Evolutionary conservation across 2,113 vertebrate genomes (phyloP).

Genomic region (Sturnus vulgaris): DNA sequence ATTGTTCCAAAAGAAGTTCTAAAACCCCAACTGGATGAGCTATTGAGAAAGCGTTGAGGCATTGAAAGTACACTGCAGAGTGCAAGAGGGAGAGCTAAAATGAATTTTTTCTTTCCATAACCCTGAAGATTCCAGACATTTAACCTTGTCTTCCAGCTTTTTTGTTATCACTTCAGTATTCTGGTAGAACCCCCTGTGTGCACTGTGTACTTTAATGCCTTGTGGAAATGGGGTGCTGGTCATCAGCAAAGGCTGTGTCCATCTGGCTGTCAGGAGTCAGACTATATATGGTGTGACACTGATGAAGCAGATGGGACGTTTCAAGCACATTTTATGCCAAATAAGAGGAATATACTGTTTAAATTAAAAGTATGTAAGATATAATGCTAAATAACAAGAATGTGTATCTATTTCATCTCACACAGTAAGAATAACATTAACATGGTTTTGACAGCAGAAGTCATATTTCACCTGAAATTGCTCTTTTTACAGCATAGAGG

Average conservation of each 20-base stretch:
- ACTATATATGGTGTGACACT: background rate
- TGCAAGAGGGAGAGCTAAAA: background rate
- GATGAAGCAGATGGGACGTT: background rate
- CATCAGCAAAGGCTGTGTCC: background rate
- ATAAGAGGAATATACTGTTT: background rate
- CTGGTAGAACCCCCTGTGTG: background rate
- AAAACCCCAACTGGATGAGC: background rate
- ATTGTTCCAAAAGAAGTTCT: background rate
- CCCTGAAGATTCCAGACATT: background rate
- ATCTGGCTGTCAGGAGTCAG: background rate
- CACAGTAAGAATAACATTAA: background rate
- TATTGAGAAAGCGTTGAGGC: background rate
- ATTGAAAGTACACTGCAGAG: background rate
- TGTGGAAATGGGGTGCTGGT: background rate
- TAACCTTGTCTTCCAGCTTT: background rate
- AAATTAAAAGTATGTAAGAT: background rate
- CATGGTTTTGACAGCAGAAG: background rate
- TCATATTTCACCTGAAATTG: background rate
- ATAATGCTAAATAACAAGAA: background rate
- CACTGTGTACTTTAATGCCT: background rate
- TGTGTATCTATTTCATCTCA: background rate
- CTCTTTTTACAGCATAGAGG: background rate
- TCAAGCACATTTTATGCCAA: background rate
- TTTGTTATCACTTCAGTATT: background rate
- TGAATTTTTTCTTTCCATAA: background rate